Evolutionary conservation across 2,888 invertebrate species (phyloP).

Genomic region (Hanleya hanleyi): DNA sequence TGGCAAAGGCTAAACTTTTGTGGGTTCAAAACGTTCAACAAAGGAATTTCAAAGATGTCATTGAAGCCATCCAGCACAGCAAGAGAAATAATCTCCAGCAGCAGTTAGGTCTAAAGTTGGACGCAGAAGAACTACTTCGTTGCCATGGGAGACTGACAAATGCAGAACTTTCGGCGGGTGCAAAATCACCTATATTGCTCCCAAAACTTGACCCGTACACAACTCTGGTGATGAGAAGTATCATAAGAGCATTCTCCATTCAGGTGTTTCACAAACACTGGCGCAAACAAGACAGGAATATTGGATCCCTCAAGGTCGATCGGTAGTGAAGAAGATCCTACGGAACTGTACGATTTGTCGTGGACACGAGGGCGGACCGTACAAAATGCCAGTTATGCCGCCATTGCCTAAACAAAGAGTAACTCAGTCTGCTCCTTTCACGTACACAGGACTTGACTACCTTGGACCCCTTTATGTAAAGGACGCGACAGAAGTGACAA

Average conservation of each 20-base stretch:
- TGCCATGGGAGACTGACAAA: conserved; percentile 19
- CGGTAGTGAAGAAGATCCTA: conserved; percentile 20
- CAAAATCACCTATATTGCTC: conserved; percentile 4
- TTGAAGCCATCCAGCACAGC: not conserved
- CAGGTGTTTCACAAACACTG: conserved; percentile 25
- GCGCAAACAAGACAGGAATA: too few relatives aligned
- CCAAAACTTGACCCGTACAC: conserved; percentile 13
- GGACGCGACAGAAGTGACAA: conserved; percentile 10
- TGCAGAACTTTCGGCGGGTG: conserved; percentile 17
- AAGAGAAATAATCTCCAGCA: not conserved
- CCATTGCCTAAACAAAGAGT: conserved; percentile 22
- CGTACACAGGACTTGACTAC: not conserved
- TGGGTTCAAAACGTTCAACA: not conserved
- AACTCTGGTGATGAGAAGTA: conserved; percentile 17
- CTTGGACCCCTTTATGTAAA: not conserved
- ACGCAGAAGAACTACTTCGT: conserved; percentile 9
- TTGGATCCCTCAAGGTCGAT: conserved; percentile 28
- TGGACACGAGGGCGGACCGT: not conserved
- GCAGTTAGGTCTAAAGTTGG: conserved; percentile 13
- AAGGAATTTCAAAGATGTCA: not conserved
- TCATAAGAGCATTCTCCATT: conserved; percentile 15
- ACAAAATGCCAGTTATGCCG: conserved; percentile 25
- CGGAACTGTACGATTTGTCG: conserved; percentile 15
- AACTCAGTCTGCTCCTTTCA: conserved; percentile 15
- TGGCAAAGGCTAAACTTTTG: not conserved